A percentile compares a stretch with the other conserved stretches of the same genome.
phyloP scores from a whole-genome alignment of 2,888 invertebrate species.

The Aphidius colemani region DNA sequence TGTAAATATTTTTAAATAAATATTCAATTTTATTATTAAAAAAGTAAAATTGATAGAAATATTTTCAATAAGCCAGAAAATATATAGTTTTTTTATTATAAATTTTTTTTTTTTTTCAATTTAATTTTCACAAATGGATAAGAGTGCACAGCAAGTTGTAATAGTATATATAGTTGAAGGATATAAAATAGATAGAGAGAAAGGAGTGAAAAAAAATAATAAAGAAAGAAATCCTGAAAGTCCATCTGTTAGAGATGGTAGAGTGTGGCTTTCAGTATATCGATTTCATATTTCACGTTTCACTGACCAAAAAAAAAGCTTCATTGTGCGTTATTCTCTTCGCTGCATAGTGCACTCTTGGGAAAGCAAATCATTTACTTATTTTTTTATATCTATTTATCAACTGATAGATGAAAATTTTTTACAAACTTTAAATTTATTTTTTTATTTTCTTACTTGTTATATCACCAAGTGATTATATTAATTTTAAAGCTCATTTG shows the following conservation, averaged over 20 bases:
- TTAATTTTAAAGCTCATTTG: too few species aligned
- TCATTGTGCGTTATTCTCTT: conserved; percentile 36
- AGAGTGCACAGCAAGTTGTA: conserved; percentile 13
- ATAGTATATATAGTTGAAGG: not conserved
- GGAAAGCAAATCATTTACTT: conserved; percentile 9
- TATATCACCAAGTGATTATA: too few species aligned
- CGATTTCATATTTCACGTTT: conserved; percentile 49
- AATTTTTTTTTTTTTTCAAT: not conserved
- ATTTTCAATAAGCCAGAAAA: not conserved
- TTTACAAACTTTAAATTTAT: too few species aligned
- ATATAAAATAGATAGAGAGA: too few species aligned
- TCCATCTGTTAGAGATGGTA: conserved; percentile 26
- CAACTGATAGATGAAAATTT: too few species aligned
- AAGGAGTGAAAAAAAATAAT: not conserved
- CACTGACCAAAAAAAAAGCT: conserved; percentile 33
- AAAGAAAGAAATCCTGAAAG: conserved; percentile 20
- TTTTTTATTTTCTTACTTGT: too few species aligned
- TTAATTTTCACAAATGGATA: conserved; percentile 1
- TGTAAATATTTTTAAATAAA: too few species aligned
- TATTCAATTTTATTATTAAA: too few species aligned
- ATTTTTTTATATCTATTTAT: not conserved
- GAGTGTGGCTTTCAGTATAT: conserved; percentile 30
- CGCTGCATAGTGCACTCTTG: conserved; percentile 16
- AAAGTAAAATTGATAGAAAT: too few species aligned
- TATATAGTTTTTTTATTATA: not conserved